These are phyloP conservation scores for Halocaridina rubra DNA, from an alignment of 2,888 invertebrate species.

Conservation along the genomic window DNA sequence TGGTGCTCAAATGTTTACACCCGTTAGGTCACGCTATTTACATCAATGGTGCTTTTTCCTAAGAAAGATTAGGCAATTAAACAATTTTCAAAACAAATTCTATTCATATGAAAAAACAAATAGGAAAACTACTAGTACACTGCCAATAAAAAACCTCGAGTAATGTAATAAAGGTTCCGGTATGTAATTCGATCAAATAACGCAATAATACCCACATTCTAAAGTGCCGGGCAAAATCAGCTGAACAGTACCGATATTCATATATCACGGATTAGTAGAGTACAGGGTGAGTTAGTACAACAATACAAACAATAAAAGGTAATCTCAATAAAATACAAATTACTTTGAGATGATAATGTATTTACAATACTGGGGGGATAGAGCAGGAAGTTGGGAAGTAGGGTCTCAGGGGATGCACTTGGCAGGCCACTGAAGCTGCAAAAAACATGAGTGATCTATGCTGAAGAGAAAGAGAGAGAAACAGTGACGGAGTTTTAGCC, in stretches of 20 bases:
- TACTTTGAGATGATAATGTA: slow-evolving; percentile 50
- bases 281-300: neutral
- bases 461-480: neutral
- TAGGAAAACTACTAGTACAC: too few species aligned
- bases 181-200: neutral
- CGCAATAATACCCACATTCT: neutral
- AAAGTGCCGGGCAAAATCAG: too few species aligned
- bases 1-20: too few species aligned
- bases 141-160: too few species aligned
- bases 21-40: too few species aligned
- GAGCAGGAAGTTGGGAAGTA: slow-evolving; percentile 16
- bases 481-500: slow-evolving; percentile 25
- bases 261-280: neutral
- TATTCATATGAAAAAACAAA: too few species aligned
- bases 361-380: slow-evolving; percentile 49
- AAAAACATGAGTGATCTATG: slow-evolving; percentile 30
- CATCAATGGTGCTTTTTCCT: too few species aligned
- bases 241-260: too few species aligned
- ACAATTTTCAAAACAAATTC: too few species aligned
- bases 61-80: too few species aligned
- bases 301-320: neutral
- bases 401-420: slow-evolving; percentile 36
- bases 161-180: neutral
- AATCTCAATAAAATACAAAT: neutral
- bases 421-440: slow-evolving; percentile 54